Percentiles rank a stretch among this genome's conserved stretches.
phyloP scores from a whole-genome alignment of 2,113 vertebrate species.

The Macrotis lagotis region DNA sequence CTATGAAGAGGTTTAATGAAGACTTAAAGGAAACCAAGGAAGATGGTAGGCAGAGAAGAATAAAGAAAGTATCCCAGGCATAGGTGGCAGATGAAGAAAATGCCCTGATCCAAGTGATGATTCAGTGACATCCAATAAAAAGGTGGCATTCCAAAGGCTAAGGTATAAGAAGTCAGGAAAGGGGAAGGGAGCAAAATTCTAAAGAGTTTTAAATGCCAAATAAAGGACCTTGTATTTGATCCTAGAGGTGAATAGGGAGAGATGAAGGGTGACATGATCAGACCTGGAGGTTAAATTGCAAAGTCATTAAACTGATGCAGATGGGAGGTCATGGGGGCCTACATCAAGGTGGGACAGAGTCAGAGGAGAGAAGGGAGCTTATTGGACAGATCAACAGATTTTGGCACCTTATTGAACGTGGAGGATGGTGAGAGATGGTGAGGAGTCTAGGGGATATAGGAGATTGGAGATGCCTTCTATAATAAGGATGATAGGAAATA shows the following conservation, averaged over 20 bases:
- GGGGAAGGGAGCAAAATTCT: neutral
- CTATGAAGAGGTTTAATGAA: neutral
- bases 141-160: neutral
- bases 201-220: neutral
- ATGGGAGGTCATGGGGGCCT: neutral
- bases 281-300: neutral
- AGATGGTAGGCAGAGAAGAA: neutral
- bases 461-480: neutral
- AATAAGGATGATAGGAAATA: neutral
- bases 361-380: neutral
- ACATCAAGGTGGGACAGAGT: neutral
- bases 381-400: neutral
- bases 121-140: neutral
- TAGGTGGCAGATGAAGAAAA: neutral
- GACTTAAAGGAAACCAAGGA: neutral
- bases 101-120: neutral
- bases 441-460: neutral
- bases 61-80: neutral
- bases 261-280: neutral
- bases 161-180: neutral
- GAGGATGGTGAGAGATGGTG: neutral
- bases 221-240: neutral
- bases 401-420: neutral
- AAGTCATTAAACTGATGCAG: neutral
- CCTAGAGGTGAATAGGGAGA: neutral